Conservation (phyloP, 2,797 vertebrate genomes). For the Channallabes apus region DNA sequence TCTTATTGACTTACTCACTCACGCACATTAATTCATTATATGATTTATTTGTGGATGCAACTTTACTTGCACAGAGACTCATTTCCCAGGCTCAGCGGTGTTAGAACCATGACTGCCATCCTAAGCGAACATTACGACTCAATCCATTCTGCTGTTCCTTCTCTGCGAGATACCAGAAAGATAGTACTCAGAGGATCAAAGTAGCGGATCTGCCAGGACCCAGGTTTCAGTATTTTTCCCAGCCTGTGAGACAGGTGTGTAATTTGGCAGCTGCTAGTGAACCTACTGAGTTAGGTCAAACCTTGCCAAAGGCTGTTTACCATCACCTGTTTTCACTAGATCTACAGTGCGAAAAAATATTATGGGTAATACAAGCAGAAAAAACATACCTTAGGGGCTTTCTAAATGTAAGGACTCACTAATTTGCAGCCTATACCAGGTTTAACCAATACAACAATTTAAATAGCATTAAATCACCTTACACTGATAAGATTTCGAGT, state of each 20-base stretch:
- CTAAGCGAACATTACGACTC: background rate
- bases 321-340: background rate
- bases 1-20: background rate
- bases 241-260: constrained; percentile 11
- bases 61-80: background rate
- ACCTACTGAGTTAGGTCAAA: constrained; percentile 28
- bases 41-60: background rate
- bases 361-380: background rate
- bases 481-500: background rate
- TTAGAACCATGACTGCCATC: background rate
- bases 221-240: background rate
- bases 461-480: background rate
- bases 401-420: background rate
- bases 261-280: constrained; percentile 3
- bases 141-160: background rate
- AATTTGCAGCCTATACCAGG: background rate
- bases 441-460: background rate
- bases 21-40: background rate
- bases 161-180: background rate
- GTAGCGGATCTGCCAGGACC: background rate
- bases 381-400: background rate
- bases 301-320: constrained; percentile 26
- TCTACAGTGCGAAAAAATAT: background rate
- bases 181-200: background rate
- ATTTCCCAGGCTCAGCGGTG: background rate